Conservation (phyloP, 2,797 vertebrate genomes). For the Denticeps clupeoides region DNA sequence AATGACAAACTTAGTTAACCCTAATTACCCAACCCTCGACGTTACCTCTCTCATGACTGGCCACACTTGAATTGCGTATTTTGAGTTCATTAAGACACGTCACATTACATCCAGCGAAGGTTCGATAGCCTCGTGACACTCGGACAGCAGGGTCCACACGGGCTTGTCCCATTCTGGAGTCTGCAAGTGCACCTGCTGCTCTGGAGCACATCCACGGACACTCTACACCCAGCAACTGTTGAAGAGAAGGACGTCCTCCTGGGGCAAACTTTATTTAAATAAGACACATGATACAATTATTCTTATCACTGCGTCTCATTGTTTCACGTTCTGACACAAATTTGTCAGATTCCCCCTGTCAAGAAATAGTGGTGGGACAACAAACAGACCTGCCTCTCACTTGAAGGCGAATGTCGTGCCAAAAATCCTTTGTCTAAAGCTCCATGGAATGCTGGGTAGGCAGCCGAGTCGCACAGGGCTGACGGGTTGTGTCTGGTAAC, state of each 20-base stretch:
- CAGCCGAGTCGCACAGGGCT: constrained; percentile 24
- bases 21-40: no score
- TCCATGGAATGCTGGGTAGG: constrained; percentile 32
- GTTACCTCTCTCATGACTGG: no score
- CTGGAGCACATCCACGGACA: neutral
- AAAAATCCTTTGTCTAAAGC: constrained; percentile 21
- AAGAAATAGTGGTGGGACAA: constrained; percentile 6
- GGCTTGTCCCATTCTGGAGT: neutral
- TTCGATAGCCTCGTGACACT: no score
- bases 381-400: neutral
- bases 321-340: neutral
- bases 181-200: neutral
- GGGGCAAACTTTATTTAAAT: no score
- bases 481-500: constrained; percentile 15
- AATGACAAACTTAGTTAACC: no score
- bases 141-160: neutral
- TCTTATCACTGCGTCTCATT: no score
- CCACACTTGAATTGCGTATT: no score
- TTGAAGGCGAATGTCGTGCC: constrained; percentile 2
- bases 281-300: no score
- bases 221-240: no score
- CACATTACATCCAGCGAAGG: no score
- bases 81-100: no score
- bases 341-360: constrained; percentile 3
- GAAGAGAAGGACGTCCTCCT: no score